phyloP scores from a whole-genome alignment of 2,888 invertebrate genomes.

The Drosophila ochracea region DNA sequence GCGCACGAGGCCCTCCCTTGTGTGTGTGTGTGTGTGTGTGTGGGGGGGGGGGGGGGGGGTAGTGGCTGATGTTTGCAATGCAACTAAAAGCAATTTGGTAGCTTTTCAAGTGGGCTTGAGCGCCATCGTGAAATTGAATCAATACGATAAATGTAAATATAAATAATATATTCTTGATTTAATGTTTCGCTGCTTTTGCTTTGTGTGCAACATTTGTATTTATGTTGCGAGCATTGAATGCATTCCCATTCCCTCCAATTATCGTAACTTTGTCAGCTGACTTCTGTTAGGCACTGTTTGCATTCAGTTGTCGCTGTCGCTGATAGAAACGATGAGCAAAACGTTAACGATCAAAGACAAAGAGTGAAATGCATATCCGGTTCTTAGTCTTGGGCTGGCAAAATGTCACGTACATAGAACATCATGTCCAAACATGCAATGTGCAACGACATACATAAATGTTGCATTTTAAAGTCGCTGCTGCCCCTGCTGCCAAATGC shows the following conservation, averaged over 20 bases:
- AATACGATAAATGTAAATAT: background rate
- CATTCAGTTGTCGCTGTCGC: background rate
- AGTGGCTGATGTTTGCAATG: background rate
- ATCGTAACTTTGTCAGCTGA: background rate
- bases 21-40: too few species aligned
- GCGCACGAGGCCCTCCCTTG: background rate
- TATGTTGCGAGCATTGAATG: background rate
- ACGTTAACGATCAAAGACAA: slow-evolving; percentile 28
- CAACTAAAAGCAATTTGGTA: background rate
- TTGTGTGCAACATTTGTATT: background rate
- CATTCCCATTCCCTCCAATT: background rate
- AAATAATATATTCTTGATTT: background rate
- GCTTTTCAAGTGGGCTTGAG: background rate
- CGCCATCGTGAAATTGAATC: background rate
- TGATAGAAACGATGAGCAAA: slow-evolving; percentile 23
- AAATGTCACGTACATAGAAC: slow-evolving; percentile 68
- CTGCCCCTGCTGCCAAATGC: slow-evolving; percentile 3
- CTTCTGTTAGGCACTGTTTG: slow-evolving; percentile 18
- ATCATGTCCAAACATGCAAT: slow-evolving; percentile 61
- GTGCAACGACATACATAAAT: slow-evolving; percentile 70
- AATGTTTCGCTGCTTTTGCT: background rate
- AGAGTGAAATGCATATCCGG: slow-evolving; percentile 19
- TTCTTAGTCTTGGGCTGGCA: slow-evolving; percentile 43
- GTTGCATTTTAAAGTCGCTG: slow-evolving; percentile 62
- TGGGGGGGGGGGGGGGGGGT: too few species aligned